Evolutionary conservation across 2,797 vertebrate genomes (phyloP), one percentile per base, ranked within the genome.

Genomic region (Periparus ater): DNA sequence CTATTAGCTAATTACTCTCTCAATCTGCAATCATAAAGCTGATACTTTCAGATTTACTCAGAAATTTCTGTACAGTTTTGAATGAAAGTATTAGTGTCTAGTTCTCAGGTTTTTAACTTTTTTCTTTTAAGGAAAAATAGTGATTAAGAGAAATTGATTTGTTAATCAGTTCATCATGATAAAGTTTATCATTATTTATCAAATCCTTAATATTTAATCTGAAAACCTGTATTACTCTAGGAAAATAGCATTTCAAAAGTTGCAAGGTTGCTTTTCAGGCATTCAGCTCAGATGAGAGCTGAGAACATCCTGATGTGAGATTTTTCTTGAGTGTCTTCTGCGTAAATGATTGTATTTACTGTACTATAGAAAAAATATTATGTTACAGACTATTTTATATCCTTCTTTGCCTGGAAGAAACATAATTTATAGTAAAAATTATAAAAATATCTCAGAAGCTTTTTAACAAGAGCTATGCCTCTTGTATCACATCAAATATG

Each of bases 311-410:
- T 34, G 22, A 85, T 75, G 26, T 67, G 42, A 91, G 51, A 34
- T 81, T 90, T 85, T 94, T 95, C 67, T 67, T 89, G 42, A 87
- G 26, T 65, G 62, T 29, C 70, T 94, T 91, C 70, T 91, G 40
- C 85, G 40, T 51, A 34, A 61, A 75, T 89, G 42, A 80, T 91
- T 94, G 17, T 83, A 73, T 94, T 90, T 93, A 84, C 53, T 76
- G 22, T 62, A 74, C 13, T 73, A 22, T 38, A 44, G 73, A 30
- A 96, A 93, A 93, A 78, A 20, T 23, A 60, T 61, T 67, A 40
- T 77, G 26, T 88, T 95, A 27, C 60, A 75, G 42, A 47, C 38
- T 71, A 65, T 67, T 89, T 27, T 70, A 60, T 89, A 47, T 62
- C 61, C 90, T 48, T 57, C n/a, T 90, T 86, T 94, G 75, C 55